These are phyloP conservation scores for Blomia tropicalis DNA, from an alignment of 2,888 invertebrate species.

Conservation along the genomic window DNA sequence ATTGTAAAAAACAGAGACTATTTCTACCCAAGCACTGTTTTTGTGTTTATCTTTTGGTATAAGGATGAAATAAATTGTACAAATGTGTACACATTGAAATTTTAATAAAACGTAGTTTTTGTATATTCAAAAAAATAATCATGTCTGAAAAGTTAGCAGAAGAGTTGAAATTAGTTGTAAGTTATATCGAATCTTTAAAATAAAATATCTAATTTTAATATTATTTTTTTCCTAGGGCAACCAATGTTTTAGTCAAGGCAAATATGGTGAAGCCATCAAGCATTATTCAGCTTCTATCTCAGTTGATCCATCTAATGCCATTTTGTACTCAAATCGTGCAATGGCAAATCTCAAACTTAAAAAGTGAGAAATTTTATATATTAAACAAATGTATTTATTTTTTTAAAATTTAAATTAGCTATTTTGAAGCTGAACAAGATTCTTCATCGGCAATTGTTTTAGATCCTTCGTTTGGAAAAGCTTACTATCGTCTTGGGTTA, in stretches of 20 bases:
- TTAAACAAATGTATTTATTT: background rate
- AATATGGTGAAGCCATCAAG: constrained; percentile 26
- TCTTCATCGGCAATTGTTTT: constrained; percentile 18
- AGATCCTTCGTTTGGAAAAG: constrained; percentile 21
- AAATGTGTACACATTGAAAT: no score
- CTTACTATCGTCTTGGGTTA: constrained; percentile 31
- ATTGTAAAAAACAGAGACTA: background rate
- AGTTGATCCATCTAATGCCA: constrained; percentile 22
- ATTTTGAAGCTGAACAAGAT: constrained; percentile 22
- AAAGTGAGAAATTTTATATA: constrained; percentile 6
- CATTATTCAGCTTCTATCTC: constrained; percentile 24
- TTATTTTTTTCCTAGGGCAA: constrained; percentile 23
- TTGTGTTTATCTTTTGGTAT: background rate
- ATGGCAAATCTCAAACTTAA: constrained; percentile 27
- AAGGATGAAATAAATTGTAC: background rate
- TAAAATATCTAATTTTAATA: background rate
- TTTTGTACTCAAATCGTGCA: constrained; percentile 27
- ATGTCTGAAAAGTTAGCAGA: background rate
- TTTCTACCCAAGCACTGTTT: no score
- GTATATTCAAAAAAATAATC: no score
- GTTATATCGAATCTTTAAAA: background rate
- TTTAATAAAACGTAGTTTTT: no score
- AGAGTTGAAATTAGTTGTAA: background rate
- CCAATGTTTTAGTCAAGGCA: constrained; percentile 25
- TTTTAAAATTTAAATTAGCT: background rate